phyloP scores from a whole-genome alignment of 2,113 vertebrate genomes.

The Mastomys coucha region DNA sequence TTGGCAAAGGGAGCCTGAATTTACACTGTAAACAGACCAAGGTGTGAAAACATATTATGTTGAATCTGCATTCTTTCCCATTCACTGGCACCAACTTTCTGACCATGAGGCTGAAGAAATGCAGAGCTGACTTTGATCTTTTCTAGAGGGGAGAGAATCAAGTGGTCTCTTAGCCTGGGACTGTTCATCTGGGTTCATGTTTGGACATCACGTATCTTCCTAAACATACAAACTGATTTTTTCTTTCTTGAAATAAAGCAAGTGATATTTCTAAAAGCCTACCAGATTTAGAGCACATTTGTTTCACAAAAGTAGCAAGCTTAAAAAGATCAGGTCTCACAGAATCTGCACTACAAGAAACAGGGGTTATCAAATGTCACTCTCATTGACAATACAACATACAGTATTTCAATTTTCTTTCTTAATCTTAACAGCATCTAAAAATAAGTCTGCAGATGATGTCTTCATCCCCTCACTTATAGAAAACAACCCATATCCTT shows the following conservation, averaged over 20 bases:
- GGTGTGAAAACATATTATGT: not conserved
- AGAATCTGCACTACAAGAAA: constrained; percentile 15
- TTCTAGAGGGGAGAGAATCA: constrained; percentile 9
- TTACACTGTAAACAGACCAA: not conserved
- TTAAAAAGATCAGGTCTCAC: not conserved
- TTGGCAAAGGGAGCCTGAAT: constrained; percentile 34
- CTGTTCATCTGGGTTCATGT: constrained; percentile 28
- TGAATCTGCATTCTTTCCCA: not conserved
- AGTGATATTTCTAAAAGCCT: constrained; percentile 41
- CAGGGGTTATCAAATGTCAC: constrained; percentile 47
- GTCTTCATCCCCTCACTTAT: constrained; percentile 55
- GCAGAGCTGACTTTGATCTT: not conserved
- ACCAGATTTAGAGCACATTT: not conserved
- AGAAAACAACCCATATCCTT: constrained; percentile 70
- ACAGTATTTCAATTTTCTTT: constrained; percentile 41
- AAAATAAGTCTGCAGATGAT: constrained; percentile 69
- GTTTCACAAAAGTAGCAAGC: constrained; percentile 57
- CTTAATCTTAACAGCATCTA: constrained; percentile 62
- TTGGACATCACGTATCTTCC: not conserved
- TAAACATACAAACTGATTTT: not conserved
- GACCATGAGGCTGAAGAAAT: not conserved
- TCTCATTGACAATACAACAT: not conserved
- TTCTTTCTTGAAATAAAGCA: not conserved
- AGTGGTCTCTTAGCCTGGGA: not conserved
- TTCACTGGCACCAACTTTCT: not conserved